Evolutionary conservation across 2,797 vertebrate genomes (phyloP), one percentile per base, ranked within the genome.

Genomic region (Setipinna tenuifilis): DNA sequence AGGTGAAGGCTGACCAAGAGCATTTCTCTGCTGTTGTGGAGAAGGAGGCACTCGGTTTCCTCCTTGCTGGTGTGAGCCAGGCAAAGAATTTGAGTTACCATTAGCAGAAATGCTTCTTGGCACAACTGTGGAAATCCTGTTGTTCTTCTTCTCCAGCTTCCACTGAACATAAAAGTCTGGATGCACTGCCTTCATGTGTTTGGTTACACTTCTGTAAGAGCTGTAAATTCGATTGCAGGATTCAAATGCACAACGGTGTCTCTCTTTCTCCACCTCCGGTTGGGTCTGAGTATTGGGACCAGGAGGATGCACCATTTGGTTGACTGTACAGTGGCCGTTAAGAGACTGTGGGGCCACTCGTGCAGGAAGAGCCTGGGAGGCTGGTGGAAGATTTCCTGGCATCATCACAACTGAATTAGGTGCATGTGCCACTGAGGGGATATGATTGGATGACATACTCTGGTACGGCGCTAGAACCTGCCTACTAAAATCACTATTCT

Each of bases 111-210:
- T 17, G 9, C 83, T 92, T 59, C 89, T 90, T 28, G 86, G 83
- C 50, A 89, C 89, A 82, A 92, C 87, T 31, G 94, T 96, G 48
- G 93, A 94, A 0, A 92, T 92, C 90, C 93, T 96, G 89, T 97
- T 97, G 86, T 94, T 97, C 90, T 94, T 97, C 81, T 94, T 94
- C 9, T 95, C 93, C 85, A 96, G 90, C 92, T 98, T 99, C 96
- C 98, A 98, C 80, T 96, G 93, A 46, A 96, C 95, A 10, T 98
- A 99, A 86, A 98, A 98, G 31, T 98, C 97, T 25, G 97, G 95
- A 89, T 99, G 98, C 57, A 94, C 93, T 0, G 97, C 94, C 93
- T 97, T 99, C 97, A 99, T 99, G 88, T 99, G 98, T 90, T 99
- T 99, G 81, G 96, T 95, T 87, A 98, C 97, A 91, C 97, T 99